A percentile compares a stretch with the other conserved stretches of the same genome.
These are phyloP conservation scores for Amphilophus citrinellus DNA, from an alignment of 2,113 vertebrate species.

Conservation along the genomic window DNA sequence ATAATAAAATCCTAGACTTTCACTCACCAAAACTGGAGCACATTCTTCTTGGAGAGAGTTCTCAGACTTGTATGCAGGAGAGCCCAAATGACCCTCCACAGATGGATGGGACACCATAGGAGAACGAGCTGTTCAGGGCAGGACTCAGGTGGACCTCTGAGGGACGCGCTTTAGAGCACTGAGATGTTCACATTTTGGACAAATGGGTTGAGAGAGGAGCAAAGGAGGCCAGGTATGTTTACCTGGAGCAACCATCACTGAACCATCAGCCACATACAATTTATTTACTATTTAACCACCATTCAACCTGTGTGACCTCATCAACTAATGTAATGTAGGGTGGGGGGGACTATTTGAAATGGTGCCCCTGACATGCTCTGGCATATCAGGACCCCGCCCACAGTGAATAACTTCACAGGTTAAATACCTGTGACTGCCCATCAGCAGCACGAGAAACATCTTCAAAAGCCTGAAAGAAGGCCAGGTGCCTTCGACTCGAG, in stretches of 20 bases:
- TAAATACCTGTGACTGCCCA: too few species aligned
- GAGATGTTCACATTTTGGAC: not conserved
- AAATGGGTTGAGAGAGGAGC: too few species aligned
- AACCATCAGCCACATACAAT: not conserved
- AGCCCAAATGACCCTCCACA: not conserved
- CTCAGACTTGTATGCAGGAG: not conserved
- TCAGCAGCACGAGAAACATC: too few species aligned
- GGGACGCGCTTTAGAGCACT: not conserved
- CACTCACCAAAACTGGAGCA: not conserved
- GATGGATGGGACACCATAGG: not conserved
- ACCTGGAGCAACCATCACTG: fast-evolving
- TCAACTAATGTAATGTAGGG: not conserved
- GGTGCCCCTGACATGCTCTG: not conserved
- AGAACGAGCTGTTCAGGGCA: too few species aligned
- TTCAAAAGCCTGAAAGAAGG: too few species aligned
- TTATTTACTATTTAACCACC: too few species aligned
- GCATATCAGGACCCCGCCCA: too few species aligned
- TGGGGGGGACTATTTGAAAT: not conserved
- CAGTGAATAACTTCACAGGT: too few species aligned
- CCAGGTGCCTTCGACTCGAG: too few species aligned
- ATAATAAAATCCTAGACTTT: fast-evolving
- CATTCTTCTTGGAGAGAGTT: not conserved
- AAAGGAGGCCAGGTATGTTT: not conserved
- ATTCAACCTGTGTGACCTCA: not conserved
- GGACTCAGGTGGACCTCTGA: not conserved